These are phyloP conservation scores for Caradrina clavipalpis DNA, from an alignment of 2,888 invertebrate genomes.

Conservation along the genomic window DNA sequence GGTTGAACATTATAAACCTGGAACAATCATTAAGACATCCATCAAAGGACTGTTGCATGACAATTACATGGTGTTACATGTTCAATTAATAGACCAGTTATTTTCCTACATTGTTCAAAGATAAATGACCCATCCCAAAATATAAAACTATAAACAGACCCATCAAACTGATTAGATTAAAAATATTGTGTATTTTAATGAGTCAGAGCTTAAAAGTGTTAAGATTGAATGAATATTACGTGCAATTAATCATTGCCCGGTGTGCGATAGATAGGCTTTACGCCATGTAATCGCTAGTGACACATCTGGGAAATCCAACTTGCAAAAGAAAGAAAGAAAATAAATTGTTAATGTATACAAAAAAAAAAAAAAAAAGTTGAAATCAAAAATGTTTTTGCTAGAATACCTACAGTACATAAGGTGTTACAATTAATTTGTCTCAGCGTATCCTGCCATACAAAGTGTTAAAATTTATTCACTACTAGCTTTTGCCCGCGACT, in stretches of 20 bases:
- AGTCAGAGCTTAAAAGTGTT: conserved; percentile 29
- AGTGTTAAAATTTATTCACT: too few species aligned
- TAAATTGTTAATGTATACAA: too few species aligned
- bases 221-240: conserved; percentile 10
- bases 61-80: not conserved
- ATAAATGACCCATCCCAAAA: not conserved
- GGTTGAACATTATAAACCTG: conserved; percentile 96
- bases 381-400: too few species aligned
- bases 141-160: not conserved
- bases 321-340: too few species aligned
- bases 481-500: too few species aligned
- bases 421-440: too few species aligned
- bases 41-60: not conserved
- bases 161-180: conserved; percentile 17
- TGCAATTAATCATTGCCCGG: not conserved
- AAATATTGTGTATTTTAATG: not conserved
- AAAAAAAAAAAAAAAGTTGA: too few species aligned
- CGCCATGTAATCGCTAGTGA: conserved; percentile 4
- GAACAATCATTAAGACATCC: conserved; percentile 57
- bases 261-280: too few species aligned
- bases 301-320: not conserved
- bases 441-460: too few species aligned
- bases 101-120: not conserved
- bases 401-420: too few species aligned
- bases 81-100: not conserved